Evolutionary conservation across 2,113 vertebrate genomes (phyloP), one percentile per base, ranked within the genome.

Genomic region (Nibea albiflora): DNA sequence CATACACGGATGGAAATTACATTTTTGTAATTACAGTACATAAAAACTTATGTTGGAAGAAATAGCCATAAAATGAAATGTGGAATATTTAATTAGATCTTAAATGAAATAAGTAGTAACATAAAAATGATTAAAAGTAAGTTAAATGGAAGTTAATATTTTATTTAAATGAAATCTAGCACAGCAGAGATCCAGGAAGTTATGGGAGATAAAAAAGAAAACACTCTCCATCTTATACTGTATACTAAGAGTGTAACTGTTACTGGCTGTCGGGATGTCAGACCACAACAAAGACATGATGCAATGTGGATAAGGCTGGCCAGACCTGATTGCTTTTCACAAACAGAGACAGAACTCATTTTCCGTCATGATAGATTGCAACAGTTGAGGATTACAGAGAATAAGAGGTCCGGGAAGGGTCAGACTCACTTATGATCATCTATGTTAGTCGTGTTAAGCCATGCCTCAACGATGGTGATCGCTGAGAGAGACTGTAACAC

Each of bases 231-330:
- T 76, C n/a, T 39, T 31, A 14, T 28, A 61, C 57, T 44, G 44
- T 39, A 56, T 44, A 60, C 52, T 35, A 53, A 50, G 67, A 62
- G 78, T 22, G 39, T 39, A 50, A 14, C 44, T 7, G 4, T 57
- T 44, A 35, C 28, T 44, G 20, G 58, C 54, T 66, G 53, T 10
- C 54, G 26, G 28, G 50, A 69, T 81, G 68, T 73, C 68, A 64
- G 54, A 74, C 28, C 62, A 73, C 78, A 78, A 73, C 73, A 81
- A 81, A 81, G 78, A 52, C 57, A 81, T 74, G 68, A 85, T 73
- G 79, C 84, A 85, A 73, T 39, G 57, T 69, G 62, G 73, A 73
- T 69, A 50, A 73, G 67, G 56, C 63, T 39, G 63, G 24, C 49
- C 56, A 52, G 71, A 52, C 52, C 53, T 39, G 67, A 73, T 50